Base-by-base conservation (phyloP, 2,888 invertebrate genomes). In the Parochlus steinenii region DNA sequence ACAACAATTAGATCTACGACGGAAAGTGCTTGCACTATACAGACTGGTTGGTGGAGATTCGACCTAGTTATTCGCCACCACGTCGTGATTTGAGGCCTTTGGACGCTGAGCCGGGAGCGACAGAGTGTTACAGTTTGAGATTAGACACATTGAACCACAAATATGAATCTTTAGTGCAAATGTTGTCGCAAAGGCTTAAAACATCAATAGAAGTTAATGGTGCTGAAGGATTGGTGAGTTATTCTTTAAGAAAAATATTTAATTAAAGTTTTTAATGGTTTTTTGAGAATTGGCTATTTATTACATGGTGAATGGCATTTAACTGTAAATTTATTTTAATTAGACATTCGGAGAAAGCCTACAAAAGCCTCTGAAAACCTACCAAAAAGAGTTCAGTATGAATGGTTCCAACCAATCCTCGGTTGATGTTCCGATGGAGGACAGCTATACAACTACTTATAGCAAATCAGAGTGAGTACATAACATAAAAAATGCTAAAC, bases 261-360 rank as follows among this genome's bases (percentile, higher is more conserved):
- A 17, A 11, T 10, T 7, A 12, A 12, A n/a, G 17, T 10, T 14
- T 19, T 12, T 8, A 23, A 16, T 15, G 11, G 22, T 15, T 2
- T 31, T 10, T 31, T 23, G 10, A 25, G 24, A 25, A 33, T 17
- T 31, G 11, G 15, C 5, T 6, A 5, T 12, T 4, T 15, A 14
- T 23, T 7, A 6, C 10, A 15, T 19, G 4, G 4, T 26, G 11
- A 14, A 12, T 8, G 7, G 25, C 14, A 5, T 16, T 35, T 27
- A 14, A 29, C 14, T 23, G 5, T 18, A 12, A 25, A 36, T 27
- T 12, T 23, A 6, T 30, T 19, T 4, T 17, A 5, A 16, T 30
- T 46, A 59, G 59, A 58, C 56, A 46, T 59, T 54, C 46, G 58
- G 58, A 46, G 60, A 59, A 49, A 60, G 58, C 48, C 47, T 59